Conservation (phyloP, 2,113 vertebrate species). For the Clarias batrachus region DNA sequence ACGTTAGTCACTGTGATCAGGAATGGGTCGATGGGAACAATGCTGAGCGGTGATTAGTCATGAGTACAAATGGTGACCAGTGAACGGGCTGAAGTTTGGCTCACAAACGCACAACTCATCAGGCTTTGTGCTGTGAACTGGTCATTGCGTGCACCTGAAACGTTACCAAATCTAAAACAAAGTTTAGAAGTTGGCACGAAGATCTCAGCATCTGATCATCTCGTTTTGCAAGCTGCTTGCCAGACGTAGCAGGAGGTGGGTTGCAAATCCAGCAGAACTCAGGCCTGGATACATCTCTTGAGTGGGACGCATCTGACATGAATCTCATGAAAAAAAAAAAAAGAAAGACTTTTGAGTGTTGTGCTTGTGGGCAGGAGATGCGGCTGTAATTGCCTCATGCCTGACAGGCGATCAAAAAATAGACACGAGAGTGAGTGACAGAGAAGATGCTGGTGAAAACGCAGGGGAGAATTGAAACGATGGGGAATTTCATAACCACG, state of each 20-base stretch:
- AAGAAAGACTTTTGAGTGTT: background rate
- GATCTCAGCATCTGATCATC: background rate
- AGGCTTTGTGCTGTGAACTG: background rate
- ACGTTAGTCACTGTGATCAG: background rate
- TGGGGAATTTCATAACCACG: conserved; percentile 20
- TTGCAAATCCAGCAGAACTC: background rate
- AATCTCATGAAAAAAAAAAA: background rate
- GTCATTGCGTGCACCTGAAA: background rate
- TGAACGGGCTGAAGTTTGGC: background rate
- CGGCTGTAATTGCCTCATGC: conserved; percentile 37
- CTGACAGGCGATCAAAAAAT: conserved; percentile 27
- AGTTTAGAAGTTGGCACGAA: background rate
- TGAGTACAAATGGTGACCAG: background rate
- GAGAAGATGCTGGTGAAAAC: conserved; percentile 29
- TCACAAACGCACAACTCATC: background rate
- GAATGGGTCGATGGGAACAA: background rate
- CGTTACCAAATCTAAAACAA: background rate
- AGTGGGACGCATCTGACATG: background rate
- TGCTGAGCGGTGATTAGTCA: background rate
- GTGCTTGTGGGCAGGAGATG: background rate
- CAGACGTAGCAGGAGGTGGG: background rate
- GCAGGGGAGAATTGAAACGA: background rate
- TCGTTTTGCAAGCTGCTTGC: conserved; percentile 30
- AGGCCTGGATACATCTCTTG: background rate
- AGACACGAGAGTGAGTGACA: background rate